Evolutionary conservation across 2,113 vertebrate genomes (phyloP).

Genomic region (Hydropotes inermis): DNA sequence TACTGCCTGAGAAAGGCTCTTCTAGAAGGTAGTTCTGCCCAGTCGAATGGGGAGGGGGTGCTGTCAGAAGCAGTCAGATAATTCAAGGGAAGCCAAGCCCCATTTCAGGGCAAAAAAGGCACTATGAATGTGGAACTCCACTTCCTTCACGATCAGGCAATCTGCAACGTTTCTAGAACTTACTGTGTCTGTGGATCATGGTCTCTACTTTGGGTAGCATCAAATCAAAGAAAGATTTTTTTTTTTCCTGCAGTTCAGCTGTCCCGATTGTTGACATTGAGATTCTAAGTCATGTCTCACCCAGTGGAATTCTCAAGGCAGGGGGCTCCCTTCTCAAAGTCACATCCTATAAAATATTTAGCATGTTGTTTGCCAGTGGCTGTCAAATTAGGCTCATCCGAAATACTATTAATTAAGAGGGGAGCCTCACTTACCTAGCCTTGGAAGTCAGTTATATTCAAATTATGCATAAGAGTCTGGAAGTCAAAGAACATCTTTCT

Average conservation of each 20-base stretch:
- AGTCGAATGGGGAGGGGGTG: neutral
- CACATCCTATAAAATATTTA: conserved; percentile 44
- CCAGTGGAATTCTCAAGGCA: conserved; percentile 45
- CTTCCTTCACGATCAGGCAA: neutral
- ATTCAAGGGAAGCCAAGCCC: neutral
- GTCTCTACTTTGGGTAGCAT: neutral
- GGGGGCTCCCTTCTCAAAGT: conserved; percentile 35
- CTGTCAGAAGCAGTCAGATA: neutral
- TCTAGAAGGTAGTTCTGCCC: neutral
- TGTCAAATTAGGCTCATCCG: conserved; percentile 84
- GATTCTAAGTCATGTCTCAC: conserved; percentile 67
- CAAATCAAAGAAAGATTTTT: conserved; percentile 48
- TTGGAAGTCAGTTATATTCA: conserved; percentile 79
- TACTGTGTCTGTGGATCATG: neutral
- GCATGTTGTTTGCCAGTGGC: conserved; percentile 76
- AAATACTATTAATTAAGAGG: conserved; percentile 87
- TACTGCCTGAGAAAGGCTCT: neutral
- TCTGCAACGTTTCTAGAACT: neutral
- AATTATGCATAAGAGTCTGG: conserved; percentile 63
- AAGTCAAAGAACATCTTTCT: conserved; percentile 53
- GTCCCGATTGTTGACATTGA: conserved; percentile 45
- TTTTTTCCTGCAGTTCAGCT: conserved; percentile 41
- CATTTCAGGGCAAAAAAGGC: neutral
- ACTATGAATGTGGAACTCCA: fast-evolving
- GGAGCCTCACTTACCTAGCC: conserved; percentile 83